phyloP scores from a whole-genome alignment of 1,140 invertebrate genomes.

The Tetragonula clypearis region DNA sequence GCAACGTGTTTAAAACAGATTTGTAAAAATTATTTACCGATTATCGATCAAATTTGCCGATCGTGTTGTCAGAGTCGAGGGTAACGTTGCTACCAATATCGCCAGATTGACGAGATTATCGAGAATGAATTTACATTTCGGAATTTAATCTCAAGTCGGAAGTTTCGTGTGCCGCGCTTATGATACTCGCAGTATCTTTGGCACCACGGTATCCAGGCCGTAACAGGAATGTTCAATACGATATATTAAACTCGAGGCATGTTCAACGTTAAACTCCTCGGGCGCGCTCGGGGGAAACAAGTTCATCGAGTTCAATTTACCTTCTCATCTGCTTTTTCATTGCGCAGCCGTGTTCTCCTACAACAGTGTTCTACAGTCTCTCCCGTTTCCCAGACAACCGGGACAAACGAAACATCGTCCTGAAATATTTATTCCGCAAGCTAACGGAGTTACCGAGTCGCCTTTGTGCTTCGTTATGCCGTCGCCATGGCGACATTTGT shows the following conservation, averaged over 20 bases:
- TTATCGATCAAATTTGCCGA: too few species aligned
- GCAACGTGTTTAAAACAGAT: too few species aligned
- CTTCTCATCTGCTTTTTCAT: background rate
- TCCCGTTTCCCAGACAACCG: background rate
- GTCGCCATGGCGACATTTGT: background rate
- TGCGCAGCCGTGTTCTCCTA: background rate
- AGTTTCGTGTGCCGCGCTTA: background rate
- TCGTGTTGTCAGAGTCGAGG: too few species aligned
- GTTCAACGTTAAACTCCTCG: background rate
- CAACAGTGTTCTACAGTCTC: too few species aligned
- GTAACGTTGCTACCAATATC: too few species aligned
- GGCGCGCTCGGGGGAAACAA: background rate
- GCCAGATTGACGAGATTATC: background rate
- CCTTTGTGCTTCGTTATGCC: background rate
- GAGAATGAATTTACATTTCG: too few species aligned
- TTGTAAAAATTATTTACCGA: too few species aligned
- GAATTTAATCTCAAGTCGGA: background rate
- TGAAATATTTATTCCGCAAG: background rate
- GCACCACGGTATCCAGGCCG: background rate
- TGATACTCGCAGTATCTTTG: background rate
- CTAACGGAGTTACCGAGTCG: background rate
- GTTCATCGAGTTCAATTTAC: constrained; percentile 13
- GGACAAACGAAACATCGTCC: background rate
- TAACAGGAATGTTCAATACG: background rate
- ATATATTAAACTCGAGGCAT: constrained; percentile 12